phyloP scores from a whole-genome alignment of 2,888 invertebrate genomes.

The Rhagium mordax region DNA sequence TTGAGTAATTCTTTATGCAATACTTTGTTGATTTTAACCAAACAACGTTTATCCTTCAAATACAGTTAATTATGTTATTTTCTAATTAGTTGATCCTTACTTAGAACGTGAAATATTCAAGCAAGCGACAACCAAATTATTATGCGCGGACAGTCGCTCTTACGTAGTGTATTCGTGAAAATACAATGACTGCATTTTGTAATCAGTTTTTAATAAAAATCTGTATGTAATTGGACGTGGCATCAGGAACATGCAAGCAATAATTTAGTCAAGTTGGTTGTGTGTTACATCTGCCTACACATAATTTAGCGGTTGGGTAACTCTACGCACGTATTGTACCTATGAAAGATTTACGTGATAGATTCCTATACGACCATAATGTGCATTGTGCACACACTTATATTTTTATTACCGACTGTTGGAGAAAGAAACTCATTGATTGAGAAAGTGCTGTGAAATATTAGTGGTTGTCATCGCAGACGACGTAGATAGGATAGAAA shows the following conservation, averaged over 20 bases:
- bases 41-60: not conserved
- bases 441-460: too few species aligned
- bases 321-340: constrained; percentile 29
- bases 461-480: too few species aligned
- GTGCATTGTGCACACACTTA: too few species aligned
- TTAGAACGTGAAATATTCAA: not conserved
- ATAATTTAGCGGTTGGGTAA: constrained; percentile 34
- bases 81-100: not conserved
- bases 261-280: constrained; percentile 3
- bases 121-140: not conserved
- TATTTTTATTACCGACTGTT: too few species aligned
- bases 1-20: too few species aligned
- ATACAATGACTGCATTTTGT: not conserved
- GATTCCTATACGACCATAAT: constrained; percentile 16
- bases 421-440: too few species aligned
- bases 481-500: too few species aligned
- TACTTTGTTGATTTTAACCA: not conserved
- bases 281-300: constrained; percentile 24
- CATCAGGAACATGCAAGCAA: constrained; percentile 19
- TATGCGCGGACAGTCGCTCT: not conserved
- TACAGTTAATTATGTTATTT: not conserved
- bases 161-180: not conserved
- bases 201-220: constrained; percentile 9
- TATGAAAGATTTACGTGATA: constrained; percentile 32
- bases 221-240: constrained; percentile 29